These are phyloP conservation scores for Caenorhabditis afra DNA, from an alignment of 2,888 invertebrate genomes.

Conservation along the genomic window DNA sequence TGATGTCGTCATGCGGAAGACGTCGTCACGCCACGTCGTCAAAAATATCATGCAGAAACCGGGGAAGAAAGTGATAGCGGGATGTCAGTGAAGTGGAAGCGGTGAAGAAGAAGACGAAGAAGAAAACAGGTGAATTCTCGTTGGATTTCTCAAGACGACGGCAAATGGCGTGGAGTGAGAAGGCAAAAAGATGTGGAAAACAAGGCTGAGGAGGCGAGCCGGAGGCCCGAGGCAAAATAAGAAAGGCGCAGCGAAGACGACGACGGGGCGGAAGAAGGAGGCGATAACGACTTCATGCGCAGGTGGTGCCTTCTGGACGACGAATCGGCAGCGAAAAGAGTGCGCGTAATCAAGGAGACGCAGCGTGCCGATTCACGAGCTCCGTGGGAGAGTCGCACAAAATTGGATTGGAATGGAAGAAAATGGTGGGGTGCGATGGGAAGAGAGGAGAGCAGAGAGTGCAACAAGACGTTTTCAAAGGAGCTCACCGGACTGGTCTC, in stretches of 20 bases:
- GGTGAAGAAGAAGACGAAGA: not conserved
- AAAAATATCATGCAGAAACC: no score
- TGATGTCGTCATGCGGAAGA: no score
- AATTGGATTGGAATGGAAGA: conserved; percentile 25
- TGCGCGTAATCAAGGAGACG: conserved; percentile 29
- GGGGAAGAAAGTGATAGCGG: no score
- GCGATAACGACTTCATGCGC: conserved; percentile 50
- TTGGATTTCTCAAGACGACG: conserved; percentile 3
- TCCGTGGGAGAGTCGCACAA: conserved; percentile 26
- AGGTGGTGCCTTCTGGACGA: conserved; percentile 56
- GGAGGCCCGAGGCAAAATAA: not conserved
- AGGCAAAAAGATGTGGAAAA: conserved; percentile 20
- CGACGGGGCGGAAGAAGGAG: conserved; percentile 16
- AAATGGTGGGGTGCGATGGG: conserved; percentile 9
- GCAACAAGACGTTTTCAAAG: not conserved
- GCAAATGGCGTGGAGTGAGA: not conserved
- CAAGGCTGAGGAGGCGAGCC: conserved; percentile 12
- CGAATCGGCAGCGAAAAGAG: conserved; percentile 16
- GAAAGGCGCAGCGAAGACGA: conserved; percentile 20
- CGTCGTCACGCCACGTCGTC: no score
- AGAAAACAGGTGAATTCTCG: conserved; percentile 13
- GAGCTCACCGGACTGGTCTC: no score
- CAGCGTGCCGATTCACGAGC: conserved; percentile 2
- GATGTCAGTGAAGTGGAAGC: not conserved
- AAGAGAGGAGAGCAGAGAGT: conserved; percentile 1